phyloP scores from a whole-genome alignment of 2,888 invertebrate genomes.

The Bellardia pandia region DNA sequence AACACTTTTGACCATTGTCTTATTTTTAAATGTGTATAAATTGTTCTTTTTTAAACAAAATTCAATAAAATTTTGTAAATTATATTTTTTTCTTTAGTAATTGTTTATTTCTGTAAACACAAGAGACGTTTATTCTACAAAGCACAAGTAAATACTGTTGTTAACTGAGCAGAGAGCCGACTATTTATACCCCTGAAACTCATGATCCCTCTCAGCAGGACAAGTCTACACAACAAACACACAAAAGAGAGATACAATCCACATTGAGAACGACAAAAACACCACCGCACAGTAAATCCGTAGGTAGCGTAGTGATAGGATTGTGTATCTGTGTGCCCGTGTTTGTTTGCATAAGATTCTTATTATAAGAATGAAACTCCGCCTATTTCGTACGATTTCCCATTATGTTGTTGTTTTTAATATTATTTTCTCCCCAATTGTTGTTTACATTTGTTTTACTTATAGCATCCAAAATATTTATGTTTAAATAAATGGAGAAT shows the following conservation, averaged over 20 bases:
- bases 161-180: slow-evolving; percentile 72
- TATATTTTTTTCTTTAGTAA: slow-evolving; percentile 40
- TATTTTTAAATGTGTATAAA: slow-evolving; percentile 39
- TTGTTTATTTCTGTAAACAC: slow-evolving; percentile 22
- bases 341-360: slow-evolving; percentile 31
- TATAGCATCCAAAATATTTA: slow-evolving; percentile 78
- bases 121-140: slow-evolving; percentile 65
- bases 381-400: slow-evolving; percentile 53
- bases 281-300: slow-evolving; percentile 14
- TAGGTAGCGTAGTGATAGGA: slow-evolving; percentile 61
- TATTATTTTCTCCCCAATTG: background rate
- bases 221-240: slow-evolving; percentile 69
- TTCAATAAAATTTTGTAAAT: slow-evolving; percentile 40
- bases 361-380: slow-evolving; percentile 61
- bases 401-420: slow-evolving; percentile 13
- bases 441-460: slow-evolving; percentile 53
- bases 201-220: slow-evolving; percentile 70
- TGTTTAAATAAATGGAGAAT: slow-evolving; percentile 75
- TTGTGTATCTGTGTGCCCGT: slow-evolving; percentile 35
- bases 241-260: slow-evolving; percentile 56
- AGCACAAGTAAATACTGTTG: slow-evolving; percentile 79
- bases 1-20: slow-evolving; percentile 82
- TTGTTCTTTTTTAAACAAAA: slow-evolving; percentile 30
- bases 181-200: slow-evolving; percentile 80
- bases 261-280: slow-evolving; percentile 62